phyloP scores from a whole-genome alignment of 1,140 invertebrate species.

The Orius insidiosus region DNA sequence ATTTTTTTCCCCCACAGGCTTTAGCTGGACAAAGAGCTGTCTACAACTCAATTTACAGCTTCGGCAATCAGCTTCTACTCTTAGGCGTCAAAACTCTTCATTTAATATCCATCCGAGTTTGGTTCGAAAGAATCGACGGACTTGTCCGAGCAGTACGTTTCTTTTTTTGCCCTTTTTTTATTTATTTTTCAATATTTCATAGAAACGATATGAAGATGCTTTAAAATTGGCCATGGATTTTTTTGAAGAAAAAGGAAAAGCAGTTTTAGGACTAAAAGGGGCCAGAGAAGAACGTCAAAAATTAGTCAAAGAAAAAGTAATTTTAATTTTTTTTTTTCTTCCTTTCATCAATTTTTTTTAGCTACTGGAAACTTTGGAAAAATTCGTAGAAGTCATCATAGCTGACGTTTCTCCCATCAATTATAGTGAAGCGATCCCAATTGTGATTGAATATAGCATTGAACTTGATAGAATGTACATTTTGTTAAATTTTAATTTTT shows the following conservation, averaged over 20 bases:
- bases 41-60: conserved; percentile 73
- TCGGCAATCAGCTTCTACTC: conserved; percentile 64
- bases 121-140: conserved; percentile 60
- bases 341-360: conserved; percentile 14
- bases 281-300: conserved; percentile 36
- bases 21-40: conserved; percentile 71
- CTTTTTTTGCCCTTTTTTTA: conserved; percentile 1
- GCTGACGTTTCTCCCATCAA: conserved; percentile 14
- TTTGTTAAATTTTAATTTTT: conserved; percentile 1
- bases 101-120: conserved; percentile 59
- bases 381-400: conserved; percentile 19
- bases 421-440: conserved; percentile 20
- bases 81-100: conserved; percentile 69
- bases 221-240: conserved; percentile 45
- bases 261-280: conserved; percentile 39
- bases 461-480: conserved; percentile 20
- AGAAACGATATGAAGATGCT: conserved; percentile 42
- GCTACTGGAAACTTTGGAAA: conserved; percentile 19
- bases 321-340: conserved; percentile 9
- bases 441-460: conserved; percentile 19
- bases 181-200: conserved; percentile 12
- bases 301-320: conserved; percentile 40
- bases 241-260: conserved; percentile 46
- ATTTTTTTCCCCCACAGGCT: conserved; percentile 33
- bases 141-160: conserved; percentile 39